These are phyloP conservation scores for Sminthurinus aureus DNA, from an alignment of 2,888 invertebrate genomes.

Conservation along the genomic window DNA sequence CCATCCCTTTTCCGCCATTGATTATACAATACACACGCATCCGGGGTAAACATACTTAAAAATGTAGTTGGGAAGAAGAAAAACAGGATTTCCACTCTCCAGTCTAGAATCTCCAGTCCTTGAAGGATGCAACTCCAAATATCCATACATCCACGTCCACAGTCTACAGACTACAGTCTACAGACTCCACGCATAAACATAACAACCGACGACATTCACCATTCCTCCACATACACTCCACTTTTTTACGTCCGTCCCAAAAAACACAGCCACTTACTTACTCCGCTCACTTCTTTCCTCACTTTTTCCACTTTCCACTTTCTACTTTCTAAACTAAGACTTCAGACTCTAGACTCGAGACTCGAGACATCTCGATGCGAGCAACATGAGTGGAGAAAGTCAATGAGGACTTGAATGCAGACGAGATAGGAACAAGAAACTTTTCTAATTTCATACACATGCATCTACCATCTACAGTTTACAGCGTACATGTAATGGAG, in stretches of 20 bases:
- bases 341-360: no score
- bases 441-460: no score
- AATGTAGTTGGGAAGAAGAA: constrained; percentile 1
- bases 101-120: background rate
- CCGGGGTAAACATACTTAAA: constrained; percentile 20
- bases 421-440: no score
- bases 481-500: no score
- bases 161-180: background rate
- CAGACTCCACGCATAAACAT: background rate
- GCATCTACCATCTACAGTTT: no score
- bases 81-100: background rate
- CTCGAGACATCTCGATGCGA: no score
- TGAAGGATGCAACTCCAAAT: no score
- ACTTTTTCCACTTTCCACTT: no score
- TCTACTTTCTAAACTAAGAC: no score
- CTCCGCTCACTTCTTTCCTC: no score
- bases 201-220: background rate
- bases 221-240: no score
- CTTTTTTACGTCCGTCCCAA: background rate
- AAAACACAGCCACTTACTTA: background rate
- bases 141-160: background rate
- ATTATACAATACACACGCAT: constrained; percentile 1
- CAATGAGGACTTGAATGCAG: background rate
- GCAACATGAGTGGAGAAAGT: background rate
- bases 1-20: constrained; percentile 20